Conservation (phyloP, 1,140 invertebrate species). For the Calephelis nemesis region DNA sequence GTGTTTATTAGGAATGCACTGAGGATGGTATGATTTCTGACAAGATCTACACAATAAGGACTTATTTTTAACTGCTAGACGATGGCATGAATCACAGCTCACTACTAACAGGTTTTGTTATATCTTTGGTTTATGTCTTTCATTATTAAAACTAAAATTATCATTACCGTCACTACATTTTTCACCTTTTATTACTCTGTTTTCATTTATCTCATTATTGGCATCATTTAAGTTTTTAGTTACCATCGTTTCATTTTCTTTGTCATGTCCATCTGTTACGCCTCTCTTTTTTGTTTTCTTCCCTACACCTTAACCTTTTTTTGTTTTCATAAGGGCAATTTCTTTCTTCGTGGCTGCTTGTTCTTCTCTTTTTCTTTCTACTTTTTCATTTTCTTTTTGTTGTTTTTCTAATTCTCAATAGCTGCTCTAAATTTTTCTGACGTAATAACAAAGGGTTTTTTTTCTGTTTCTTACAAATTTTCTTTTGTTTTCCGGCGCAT, state of each 20-base stretch:
- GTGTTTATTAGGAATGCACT: neutral
- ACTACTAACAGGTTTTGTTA: neutral
- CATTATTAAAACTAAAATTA: neutral
- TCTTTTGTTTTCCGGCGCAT: no score
- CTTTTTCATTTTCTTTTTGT: slow-evolving; percentile 15
- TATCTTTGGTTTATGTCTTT: neutral
- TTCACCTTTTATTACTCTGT: neutral
- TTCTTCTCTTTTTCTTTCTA: neutral
- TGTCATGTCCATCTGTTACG: neutral
- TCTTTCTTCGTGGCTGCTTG: neutral
- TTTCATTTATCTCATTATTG: neutral
- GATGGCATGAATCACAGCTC: neutral
- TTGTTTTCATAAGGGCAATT: neutral
- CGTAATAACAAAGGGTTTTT: neutral
- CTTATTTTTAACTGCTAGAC: neutral
- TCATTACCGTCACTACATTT: neutral
- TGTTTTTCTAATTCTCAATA: no score
- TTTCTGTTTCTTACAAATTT: neutral
- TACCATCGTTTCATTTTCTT: neutral
- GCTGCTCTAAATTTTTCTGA: neutral
- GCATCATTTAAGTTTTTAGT: neutral
- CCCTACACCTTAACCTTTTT: neutral
- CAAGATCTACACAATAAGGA: neutral
- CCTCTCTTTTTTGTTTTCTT: neutral
- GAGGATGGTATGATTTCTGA: neutral